These are phyloP conservation scores for Strigops habroptila DNA, from an alignment of 2,113 vertebrate genomes.

Conservation along the genomic window DNA sequence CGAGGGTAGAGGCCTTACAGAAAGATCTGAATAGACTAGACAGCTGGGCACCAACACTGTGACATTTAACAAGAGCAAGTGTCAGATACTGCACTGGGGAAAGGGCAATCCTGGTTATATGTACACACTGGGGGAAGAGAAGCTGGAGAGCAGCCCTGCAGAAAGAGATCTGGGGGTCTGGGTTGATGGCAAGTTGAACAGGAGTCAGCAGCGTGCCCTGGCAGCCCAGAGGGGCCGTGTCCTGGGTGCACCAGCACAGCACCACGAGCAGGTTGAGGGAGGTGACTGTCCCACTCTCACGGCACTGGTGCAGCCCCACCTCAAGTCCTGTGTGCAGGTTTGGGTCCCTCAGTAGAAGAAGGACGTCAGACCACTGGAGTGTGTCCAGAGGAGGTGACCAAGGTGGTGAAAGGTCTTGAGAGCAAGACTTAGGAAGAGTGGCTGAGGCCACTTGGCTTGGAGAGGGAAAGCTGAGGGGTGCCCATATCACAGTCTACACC, in stretches of 20 bases:
- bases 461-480: neutral
- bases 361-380: neutral
- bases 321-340: rapidly evolving
- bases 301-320: neutral
- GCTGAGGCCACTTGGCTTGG: neutral
- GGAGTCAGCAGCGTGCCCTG: neutral
- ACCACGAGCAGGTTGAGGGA: neutral
- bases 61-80: neutral
- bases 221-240: neutral
- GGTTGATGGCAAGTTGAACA: neutral
- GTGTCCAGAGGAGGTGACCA: neutral
- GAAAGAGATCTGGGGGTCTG: neutral
- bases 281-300: neutral
- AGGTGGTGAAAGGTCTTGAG: neutral
- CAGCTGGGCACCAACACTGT: neutral
- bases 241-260: neutral
- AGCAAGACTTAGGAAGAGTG: neutral
- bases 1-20: neutral
- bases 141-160: neutral
- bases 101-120: neutral
- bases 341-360: neutral
- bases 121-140: neutral
- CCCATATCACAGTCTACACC: neutral
- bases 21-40: neutral
- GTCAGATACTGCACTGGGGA: neutral